phyloP scores from a whole-genome alignment of 1,140 invertebrate genomes.

The Tetraneura akinire region DNA sequence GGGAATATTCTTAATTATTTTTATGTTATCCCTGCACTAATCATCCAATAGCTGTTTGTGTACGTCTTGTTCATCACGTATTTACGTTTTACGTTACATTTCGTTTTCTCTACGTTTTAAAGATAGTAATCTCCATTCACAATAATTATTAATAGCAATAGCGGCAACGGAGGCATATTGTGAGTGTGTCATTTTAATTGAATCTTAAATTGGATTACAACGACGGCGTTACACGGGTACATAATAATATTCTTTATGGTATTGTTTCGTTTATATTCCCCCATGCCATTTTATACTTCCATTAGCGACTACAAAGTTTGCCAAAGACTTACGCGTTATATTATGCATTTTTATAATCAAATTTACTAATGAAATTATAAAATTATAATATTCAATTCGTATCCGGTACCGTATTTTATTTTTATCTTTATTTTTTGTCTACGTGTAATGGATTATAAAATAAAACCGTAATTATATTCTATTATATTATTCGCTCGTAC shows the following conservation, averaged over 20 bases:
- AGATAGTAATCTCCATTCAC: neutral
- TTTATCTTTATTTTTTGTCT: too few relatives aligned
- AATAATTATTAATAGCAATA: slow-evolving; percentile 2
- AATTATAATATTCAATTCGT: too few relatives aligned
- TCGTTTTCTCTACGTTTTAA: neutral
- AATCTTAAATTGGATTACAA: slow-evolving; percentile 24
- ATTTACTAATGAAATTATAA: too few relatives aligned
- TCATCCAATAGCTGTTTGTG: too few relatives aligned
- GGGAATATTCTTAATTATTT: too few relatives aligned
- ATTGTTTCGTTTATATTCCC: neutral
- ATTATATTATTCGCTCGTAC: too few relatives aligned
- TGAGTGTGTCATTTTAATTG: slow-evolving; percentile 22
- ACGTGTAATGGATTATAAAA: too few relatives aligned
- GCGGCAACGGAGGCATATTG: neutral
- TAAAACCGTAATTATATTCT: too few relatives aligned
- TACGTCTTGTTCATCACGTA: neutral
- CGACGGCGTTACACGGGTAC: neutral
- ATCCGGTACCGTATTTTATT: too few relatives aligned
- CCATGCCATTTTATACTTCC: neutral
- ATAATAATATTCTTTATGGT: neutral
- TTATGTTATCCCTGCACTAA: too few relatives aligned
- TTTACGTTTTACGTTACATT: neutral
- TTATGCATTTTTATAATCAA: neutral
- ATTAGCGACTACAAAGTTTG: neutral
- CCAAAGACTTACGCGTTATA: neutral